phyloP scores from a whole-genome alignment of 2,888 invertebrate species.

The Beris chalybata region DNA sequence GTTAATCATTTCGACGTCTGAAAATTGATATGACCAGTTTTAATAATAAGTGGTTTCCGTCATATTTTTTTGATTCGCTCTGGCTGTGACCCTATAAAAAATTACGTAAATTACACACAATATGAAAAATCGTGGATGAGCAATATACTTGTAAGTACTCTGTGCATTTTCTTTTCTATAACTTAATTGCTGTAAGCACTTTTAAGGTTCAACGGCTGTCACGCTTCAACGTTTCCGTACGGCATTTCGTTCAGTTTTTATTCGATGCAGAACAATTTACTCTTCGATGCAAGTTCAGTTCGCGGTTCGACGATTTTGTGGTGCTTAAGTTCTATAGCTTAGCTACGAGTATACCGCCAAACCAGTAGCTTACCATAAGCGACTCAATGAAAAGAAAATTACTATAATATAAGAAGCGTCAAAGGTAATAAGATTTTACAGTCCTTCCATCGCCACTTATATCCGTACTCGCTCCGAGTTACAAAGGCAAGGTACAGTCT shows the following conservation, averaged over 20 bases:
- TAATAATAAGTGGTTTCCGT: no score
- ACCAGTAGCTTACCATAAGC: conserved; percentile 1
- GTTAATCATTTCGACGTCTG: no score
- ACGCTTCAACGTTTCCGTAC: conserved; percentile 16
- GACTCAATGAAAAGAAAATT: conserved; percentile 7
- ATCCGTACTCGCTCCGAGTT: background rate
- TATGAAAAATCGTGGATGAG: no score
- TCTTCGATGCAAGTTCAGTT: background rate
- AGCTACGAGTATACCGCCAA: background rate
- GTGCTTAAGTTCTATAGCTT: background rate
- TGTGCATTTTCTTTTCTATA: background rate
- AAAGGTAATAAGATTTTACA: conserved; percentile 1
- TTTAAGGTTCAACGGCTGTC: conserved; percentile 26
- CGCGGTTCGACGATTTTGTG: conserved; percentile 11
- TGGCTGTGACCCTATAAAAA: no score
- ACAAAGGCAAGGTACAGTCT: no score
- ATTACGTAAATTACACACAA: no score
- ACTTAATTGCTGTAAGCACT: conserved; percentile 1
- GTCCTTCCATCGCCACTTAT: background rate
- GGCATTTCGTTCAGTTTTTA: background rate
- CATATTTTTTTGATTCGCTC: no score
- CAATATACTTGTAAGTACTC: no score
- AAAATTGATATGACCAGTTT: no score
- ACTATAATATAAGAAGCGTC: conserved; percentile 10
- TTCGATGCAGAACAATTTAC: background rate